Evolutionary conservation across 2,797 vertebrate genomes (phyloP), one percentile per base, ranked within the genome.

Genomic region (Gymnoscopelus microlampas): DNA sequence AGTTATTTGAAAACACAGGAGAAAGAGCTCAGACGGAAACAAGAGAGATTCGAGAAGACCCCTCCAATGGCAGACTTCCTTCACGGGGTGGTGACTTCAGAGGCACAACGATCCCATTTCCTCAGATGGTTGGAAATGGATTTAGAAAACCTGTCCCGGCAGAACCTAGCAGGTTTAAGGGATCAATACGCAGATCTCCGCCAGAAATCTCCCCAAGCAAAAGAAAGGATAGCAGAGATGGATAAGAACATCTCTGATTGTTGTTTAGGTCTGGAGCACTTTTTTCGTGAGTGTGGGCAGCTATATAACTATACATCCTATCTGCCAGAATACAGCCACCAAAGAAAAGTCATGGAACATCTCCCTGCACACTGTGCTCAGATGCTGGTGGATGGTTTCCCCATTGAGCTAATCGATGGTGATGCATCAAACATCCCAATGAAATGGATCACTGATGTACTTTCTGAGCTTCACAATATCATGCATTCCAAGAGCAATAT

Each of bases 381-480:
- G 44, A 81, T 92, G 73, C 68, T 94, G 66, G 69, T 92, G 15
- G 76, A 79, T 39, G 91, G 92, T 23, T 87, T 91, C 12, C 90
- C 92, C 4, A 39, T 93, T 60, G 93, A 93, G 74, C 83, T 94
- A 51, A 72, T 93, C 0, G 92, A 94, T 7, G 92, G 93, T 49
- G 87, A 89, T 70, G 87, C 87, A 0, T 78, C 87, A 60, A 92
- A 93, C 49, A 80, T 93, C 11, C 88, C 89, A 0, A 53, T 91
- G 15, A 89, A 68, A 57, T 93, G 91, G 91, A 83, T 92, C 66
- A 87, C 82, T 0, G 83, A 78, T 47, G 89, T 93, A 5, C 70
- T 93, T 13, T 81, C 50, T 24, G 70, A 90, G 44, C 76, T 94
- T 49, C 79, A 92, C 0, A 0, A 19, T 2, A 85, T 74, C 0